Evolutionary conservation across 2,797 vertebrate species (phyloP).

Genomic region (Antrozous pallidus): DNA sequence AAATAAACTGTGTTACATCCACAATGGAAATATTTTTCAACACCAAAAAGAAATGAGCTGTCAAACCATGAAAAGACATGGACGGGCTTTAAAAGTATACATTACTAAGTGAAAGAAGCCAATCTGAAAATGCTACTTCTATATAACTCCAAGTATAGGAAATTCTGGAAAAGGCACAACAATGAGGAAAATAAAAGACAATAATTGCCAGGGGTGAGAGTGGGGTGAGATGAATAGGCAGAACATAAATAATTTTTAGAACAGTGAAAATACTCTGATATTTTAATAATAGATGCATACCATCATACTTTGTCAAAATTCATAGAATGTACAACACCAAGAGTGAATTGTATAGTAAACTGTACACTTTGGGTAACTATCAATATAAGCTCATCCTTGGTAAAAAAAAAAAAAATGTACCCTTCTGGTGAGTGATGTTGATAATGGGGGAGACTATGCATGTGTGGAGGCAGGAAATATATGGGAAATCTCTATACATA

Average conservation of each 20-base stretch:
- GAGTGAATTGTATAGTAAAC: background rate
- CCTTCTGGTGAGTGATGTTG: background rate
- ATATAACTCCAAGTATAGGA: background rate
- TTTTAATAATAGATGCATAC: background rate
- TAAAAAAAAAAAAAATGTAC: background rate
- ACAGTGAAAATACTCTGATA: background rate
- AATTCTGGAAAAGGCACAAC: background rate
- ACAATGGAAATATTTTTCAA: background rate
- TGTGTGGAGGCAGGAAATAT: background rate
- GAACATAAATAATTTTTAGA: background rate
- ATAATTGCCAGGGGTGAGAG: background rate
- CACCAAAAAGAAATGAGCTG: background rate
- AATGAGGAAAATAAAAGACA: background rate
- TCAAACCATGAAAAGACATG: background rate
- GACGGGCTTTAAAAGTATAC: background rate
- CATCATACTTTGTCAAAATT: background rate
- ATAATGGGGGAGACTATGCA: background rate
- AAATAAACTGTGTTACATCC: background rate
- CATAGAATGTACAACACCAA: background rate
- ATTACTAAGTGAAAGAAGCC: background rate
- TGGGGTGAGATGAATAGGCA: background rate
- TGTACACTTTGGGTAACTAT: background rate
- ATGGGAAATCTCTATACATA: background rate
- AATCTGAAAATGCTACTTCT: background rate
- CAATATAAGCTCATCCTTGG: background rate